Evolutionary conservation across 2,113 vertebrate genomes (phyloP).

Genomic region (Gallinago jamesoni): DNA sequence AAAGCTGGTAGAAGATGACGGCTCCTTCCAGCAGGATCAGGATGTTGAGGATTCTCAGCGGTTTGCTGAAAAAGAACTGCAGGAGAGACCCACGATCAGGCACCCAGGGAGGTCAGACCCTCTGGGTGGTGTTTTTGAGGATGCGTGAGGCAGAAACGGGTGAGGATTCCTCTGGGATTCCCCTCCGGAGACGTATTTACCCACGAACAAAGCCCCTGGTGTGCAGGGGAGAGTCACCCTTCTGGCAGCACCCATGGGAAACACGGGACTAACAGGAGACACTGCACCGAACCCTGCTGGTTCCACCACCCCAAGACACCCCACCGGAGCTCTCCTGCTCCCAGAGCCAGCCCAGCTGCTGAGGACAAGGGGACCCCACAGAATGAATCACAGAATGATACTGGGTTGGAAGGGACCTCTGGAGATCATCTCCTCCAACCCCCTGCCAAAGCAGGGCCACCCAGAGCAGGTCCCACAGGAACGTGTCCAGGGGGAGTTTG

Average conservation of each 20-base stretch:
- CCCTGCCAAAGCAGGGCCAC: too few species aligned
- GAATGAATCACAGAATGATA: too few species aligned
- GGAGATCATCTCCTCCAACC: too few species aligned
- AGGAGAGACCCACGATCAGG: not conserved
- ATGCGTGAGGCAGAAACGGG: fast-evolving
- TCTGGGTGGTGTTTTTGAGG: fast-evolving
- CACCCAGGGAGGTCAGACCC: fast-evolving
- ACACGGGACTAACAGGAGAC: fast-evolving
- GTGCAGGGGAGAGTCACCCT: not conserved
- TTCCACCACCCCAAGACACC: fast-evolving
- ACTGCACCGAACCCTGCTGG: fast-evolving
- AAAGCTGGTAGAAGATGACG: slow-evolving; percentile 97
- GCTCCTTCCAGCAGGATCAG: slow-evolving; percentile 93
- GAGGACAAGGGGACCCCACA: not conserved
- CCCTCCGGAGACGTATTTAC: too few species aligned
- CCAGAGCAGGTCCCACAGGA: too few species aligned
- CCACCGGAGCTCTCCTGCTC: not conserved
- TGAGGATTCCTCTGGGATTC: not conserved
- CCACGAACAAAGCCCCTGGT: fast-evolving
- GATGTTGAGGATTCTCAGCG: slow-evolving; percentile 95
- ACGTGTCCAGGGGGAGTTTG: too few species aligned
- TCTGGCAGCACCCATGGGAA: fast-evolving
- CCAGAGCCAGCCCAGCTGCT: fast-evolving
- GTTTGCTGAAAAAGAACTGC: slow-evolving; percentile 99
- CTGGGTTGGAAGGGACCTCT: too few species aligned